phyloP scores from a whole-genome alignment of 2,797 vertebrate species.

The Kryptopterus vitreolus region DNA sequence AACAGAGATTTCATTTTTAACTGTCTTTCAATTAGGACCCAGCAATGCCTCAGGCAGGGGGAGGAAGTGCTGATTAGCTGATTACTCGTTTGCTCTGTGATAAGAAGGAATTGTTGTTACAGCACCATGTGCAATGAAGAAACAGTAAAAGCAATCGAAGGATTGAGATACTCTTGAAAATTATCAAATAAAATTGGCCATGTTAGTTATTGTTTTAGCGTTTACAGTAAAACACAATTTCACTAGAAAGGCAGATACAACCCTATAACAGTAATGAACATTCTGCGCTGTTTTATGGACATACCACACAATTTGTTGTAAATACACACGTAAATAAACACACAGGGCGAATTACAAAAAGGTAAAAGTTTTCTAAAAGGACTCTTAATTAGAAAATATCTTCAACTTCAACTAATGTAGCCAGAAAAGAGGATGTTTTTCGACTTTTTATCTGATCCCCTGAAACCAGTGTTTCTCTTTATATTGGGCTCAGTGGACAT shows the following conservation, averaged over 20 bases:
- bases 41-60: conserved; percentile 50
- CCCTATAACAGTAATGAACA: background rate
- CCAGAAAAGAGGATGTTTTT: background rate
- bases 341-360: too few species aligned
- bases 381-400: too few species aligned
- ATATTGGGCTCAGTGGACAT: background rate
- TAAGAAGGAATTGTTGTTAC: conserved; percentile 23
- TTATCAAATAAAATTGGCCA: background rate
- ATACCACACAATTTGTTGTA: background rate
- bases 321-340: background rate
- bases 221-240: background rate
- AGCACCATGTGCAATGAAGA: background rate
- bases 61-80: conserved; percentile 57
- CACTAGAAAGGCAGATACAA: background rate
- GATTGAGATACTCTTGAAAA: background rate
- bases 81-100: conserved; percentile 49
- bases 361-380: too few species aligned
- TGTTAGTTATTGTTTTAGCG: background rate
- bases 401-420: conserved; percentile 3
- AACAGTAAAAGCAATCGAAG: background rate
- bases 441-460: too few species aligned
- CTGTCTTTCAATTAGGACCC: conserved; percentile 61
- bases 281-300: background rate
- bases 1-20: conserved; percentile 60
- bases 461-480: background rate